A percentile compares a stretch with the other conserved stretches of the same genome.
phyloP scores from a whole-genome alignment of 1,140 invertebrate genomes.

The Drosophila ogumai region DNA sequence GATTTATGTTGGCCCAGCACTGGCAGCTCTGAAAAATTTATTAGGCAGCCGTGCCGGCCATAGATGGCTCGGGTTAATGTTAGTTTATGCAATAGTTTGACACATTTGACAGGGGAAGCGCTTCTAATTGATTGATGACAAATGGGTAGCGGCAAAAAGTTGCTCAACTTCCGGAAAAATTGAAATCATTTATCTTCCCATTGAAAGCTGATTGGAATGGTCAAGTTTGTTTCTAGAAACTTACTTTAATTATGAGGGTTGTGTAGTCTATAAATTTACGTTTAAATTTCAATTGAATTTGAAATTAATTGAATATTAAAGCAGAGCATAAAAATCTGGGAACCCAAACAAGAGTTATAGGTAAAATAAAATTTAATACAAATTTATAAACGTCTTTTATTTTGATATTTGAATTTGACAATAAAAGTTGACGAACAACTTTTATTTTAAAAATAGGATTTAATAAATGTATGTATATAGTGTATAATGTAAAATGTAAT shows the following conservation, averaged over 20 bases:
- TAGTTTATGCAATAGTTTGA: slow-evolving; percentile 58
- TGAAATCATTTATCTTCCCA: slow-evolving; percentile 29
- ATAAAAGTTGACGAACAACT: no score
- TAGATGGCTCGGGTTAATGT: slow-evolving; percentile 44
- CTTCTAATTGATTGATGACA: slow-evolving; percentile 60
- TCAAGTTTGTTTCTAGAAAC: not conserved
- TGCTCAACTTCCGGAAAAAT: slow-evolving; percentile 17
- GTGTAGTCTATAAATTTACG: no score
- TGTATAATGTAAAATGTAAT: no score
- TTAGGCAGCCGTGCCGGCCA: slow-evolving; percentile 45
- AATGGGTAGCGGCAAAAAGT: slow-evolving; percentile 19
- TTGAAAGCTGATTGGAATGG: slow-evolving; percentile 12
- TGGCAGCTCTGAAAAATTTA: slow-evolving; percentile 65
- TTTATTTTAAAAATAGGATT: no score
- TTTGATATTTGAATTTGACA: no score
- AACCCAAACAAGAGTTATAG: no score
- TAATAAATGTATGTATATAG: no score
- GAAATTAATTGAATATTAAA: no score
- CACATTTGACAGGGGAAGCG: slow-evolving; percentile 50
- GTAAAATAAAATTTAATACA: no score
- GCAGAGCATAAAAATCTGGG: no score
- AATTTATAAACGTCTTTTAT: not conserved
- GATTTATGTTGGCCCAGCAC: slow-evolving; percentile 63
- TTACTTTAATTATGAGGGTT: not conserved
- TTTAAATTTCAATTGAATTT: not conserved